These are phyloP conservation scores for Rhopilema esculentum DNA, from an alignment of 30 jellyfish, hydroid and myxozoan genomes.

Conservation along the genomic window DNA sequence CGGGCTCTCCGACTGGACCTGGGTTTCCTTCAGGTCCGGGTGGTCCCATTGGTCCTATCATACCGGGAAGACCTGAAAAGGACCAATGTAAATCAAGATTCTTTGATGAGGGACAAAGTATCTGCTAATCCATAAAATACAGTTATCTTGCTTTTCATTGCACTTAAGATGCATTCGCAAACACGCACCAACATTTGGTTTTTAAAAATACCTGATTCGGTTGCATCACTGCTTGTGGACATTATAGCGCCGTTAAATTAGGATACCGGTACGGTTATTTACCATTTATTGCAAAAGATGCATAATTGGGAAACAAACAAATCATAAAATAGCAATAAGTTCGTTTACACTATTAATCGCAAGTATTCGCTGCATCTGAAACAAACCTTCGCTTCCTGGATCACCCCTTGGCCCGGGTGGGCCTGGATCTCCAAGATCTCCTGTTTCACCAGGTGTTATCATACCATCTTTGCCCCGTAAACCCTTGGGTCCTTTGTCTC, in stretches of 20 bases:
- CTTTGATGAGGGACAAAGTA: too few relatives aligned
- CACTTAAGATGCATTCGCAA: too few relatives aligned
- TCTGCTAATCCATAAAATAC: too few relatives aligned
- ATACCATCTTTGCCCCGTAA: constrained; percentile 73
- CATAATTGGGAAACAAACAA: too few relatives aligned
- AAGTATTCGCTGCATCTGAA: too few relatives aligned
- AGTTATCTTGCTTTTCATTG: too few relatives aligned
- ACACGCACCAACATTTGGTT: not conserved
- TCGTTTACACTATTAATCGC: too few relatives aligned
- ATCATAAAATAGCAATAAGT: not conserved
- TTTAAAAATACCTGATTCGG: not conserved
- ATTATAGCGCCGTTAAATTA: too few relatives aligned
- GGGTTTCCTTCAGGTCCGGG: constrained; percentile 74
- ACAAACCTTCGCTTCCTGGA: constrained; percentile 72
- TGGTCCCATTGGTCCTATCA: constrained; percentile 82
- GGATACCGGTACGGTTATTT: too few relatives aligned
- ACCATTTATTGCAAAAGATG: too few relatives aligned
- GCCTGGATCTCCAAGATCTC: constrained; percentile 79
- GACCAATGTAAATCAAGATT: not conserved
- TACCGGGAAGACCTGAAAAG: constrained; percentile 80
- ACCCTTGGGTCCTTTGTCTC: constrained; percentile 79
- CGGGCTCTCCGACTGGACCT: constrained; percentile 82
- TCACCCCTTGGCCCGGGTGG: constrained; percentile 80
- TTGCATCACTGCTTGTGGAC: too few relatives aligned
- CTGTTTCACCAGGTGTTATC: constrained; percentile 79